A percentile compares a stretch with the other conserved stretches of the same genome.
These are phyloP conservation scores for Torymus aiolomorphi DNA, from an alignment of 2,888 invertebrate species.

Conservation along the genomic window DNA sequence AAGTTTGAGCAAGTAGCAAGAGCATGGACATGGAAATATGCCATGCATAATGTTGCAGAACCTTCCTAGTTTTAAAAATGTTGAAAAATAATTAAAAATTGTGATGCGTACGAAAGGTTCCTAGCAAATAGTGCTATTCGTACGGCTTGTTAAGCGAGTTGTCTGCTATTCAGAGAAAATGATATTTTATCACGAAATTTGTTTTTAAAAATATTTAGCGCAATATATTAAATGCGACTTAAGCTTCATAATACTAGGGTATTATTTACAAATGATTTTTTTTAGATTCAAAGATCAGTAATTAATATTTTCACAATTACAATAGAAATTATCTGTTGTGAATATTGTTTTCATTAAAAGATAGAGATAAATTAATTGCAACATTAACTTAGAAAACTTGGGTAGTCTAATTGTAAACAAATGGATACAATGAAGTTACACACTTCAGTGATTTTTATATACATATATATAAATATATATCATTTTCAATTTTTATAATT, in stretches of 20 bases:
- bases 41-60: conserved; percentile 78
- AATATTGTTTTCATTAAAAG: conserved; percentile 42
- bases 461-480: conserved; percentile 5
- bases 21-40: conserved; percentile 93
- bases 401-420: conserved; percentile 45
- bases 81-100: conserved; percentile 48
- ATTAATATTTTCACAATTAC: conserved; percentile 43
- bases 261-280: conserved; percentile 43
- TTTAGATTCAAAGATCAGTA: conserved; percentile 41
- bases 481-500: conserved; percentile 43
- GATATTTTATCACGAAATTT: conserved; percentile 55
- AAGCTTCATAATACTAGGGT: conserved; percentile 39
- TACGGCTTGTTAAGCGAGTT: conserved; percentile 55
- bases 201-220: conserved; percentile 50
- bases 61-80: conserved; percentile 51
- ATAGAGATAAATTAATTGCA: conserved; percentile 26
- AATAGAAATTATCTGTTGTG: conserved; percentile 34
- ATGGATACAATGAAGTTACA: conserved; percentile 32
- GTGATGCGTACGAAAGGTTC: conserved; percentile 57
- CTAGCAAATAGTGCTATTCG: conserved; percentile 54
- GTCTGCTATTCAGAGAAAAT: conserved; percentile 51
- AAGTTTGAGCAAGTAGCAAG: conserved; percentile 89
- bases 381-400: conserved; percentile 25
- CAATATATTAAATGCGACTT: conserved; percentile 36
- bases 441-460: conserved; percentile 44